These are phyloP conservation scores for Upupa epops DNA, from an alignment of 2,113 vertebrate species.

Conservation along the genomic window DNA sequence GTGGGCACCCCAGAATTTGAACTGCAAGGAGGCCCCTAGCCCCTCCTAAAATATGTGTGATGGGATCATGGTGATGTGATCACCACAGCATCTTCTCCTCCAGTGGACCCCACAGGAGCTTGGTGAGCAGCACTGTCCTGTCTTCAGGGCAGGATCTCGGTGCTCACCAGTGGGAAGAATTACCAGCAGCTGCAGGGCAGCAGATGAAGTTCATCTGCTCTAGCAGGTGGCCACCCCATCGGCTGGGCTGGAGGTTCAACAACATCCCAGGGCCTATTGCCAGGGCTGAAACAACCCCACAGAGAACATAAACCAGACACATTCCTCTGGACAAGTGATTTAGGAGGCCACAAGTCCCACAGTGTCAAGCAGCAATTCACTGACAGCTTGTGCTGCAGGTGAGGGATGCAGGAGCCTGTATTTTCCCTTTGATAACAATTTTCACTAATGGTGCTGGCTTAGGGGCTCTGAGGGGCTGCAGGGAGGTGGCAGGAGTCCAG, in stretches of 20 bases:
- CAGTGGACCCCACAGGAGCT: background rate
- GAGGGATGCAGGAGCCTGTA: background rate
- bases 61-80: background rate
- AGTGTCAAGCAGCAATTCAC: background rate
- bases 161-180: background rate
- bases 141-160: background rate
- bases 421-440: background rate
- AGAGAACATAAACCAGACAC: background rate
- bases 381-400: background rate
- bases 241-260: background rate
- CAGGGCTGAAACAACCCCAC: background rate
- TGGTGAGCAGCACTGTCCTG: background rate
- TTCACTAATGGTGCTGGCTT: conserved; percentile 29
- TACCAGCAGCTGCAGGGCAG: background rate
- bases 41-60: background rate
- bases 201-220: background rate
- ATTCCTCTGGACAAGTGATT: background rate
- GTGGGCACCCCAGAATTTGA: background rate
- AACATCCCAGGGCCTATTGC: background rate
- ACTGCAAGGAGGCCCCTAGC: background rate
- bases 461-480: background rate
- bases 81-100: accelerated
- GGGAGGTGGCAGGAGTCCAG: conserved; percentile 31
- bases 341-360: background rate
- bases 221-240: accelerated